Percentiles rank a stretch among this genome's conserved stretches.
Conservation (phyloP, 2,797 vertebrate genomes). For the Rhinatrema bivittatum region DNA sequence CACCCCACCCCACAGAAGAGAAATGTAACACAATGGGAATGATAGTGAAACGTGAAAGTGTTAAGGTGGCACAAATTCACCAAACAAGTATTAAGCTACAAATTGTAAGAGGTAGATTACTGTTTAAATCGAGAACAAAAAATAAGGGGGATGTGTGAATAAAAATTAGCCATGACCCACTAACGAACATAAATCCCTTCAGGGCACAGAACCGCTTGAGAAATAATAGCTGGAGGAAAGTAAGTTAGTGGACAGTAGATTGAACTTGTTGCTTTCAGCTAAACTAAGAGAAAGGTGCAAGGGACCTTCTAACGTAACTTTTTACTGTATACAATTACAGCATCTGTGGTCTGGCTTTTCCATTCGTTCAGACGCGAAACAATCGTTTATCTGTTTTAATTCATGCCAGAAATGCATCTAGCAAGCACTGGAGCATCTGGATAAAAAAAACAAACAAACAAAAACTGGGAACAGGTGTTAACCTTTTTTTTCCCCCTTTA, state of each 20-base stretch:
- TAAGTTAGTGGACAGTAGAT: constrained; percentile 16
- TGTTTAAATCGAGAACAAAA: constrained; percentile 48
- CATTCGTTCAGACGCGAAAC: constrained; percentile 16
- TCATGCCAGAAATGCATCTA: constrained; percentile 16
- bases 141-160: constrained; percentile 35
- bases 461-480: no score
- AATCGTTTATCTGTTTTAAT: no score
- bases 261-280: not conserved
- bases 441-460: no score
- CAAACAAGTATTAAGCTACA: constrained; percentile 59
- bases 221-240: constrained; percentile 19
- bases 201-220: constrained; percentile 14
- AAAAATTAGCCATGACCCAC: constrained; percentile 38
- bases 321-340: constrained; percentile 25
- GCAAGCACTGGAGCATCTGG: no score
- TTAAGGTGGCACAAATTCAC: constrained; percentile 63
- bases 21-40: constrained; percentile 70
- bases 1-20: no score
- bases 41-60: constrained; percentile 55
- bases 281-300: no score
- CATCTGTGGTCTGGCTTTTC: constrained; percentile 26
- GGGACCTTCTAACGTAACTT: no score
- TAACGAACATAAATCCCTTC: constrained; percentile 18
- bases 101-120: constrained; percentile 73
- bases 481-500: constrained; percentile 16